Conservation (phyloP, 2,888 invertebrate species). For the Ptilodon capucinus region DNA sequence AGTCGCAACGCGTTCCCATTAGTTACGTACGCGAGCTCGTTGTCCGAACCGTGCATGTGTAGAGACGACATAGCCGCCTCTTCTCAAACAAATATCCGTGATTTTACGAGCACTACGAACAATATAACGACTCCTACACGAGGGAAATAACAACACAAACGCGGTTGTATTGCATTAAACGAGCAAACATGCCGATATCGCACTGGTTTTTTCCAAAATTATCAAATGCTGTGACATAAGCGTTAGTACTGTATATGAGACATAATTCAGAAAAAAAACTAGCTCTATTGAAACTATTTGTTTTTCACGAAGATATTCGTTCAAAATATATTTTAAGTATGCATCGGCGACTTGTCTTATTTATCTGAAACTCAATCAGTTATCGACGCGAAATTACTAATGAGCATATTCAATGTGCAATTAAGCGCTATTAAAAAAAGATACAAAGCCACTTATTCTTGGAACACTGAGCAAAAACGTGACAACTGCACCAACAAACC, state of each 20-base stretch:
- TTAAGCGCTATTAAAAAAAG: slow-evolving; percentile 17
- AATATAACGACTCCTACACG: neutral
- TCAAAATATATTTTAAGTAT: slow-evolving; percentile 11
- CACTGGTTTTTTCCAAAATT: neutral
- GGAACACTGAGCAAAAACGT: slow-evolving; percentile 20
- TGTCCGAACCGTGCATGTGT: slow-evolving; percentile 16
- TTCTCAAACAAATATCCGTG: slow-evolving; percentile 9
- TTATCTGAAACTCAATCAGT: slow-evolving; percentile 12
- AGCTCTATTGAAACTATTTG: neutral
- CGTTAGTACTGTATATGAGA: too few species aligned
- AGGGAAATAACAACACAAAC: neutral
- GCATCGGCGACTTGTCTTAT: slow-evolving; percentile 8
- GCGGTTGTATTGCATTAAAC: neutral
- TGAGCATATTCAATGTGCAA: slow-evolving; percentile 21
- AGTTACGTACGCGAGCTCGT: slow-evolving; percentile 46
- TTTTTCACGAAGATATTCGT: neutral
- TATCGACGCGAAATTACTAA: slow-evolving; percentile 16
- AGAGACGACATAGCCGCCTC: slow-evolving; percentile 13
- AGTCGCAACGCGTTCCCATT: slow-evolving; percentile 55
- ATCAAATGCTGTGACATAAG: neutral
- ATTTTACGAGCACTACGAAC: slow-evolving; percentile 5
- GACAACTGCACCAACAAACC: slow-evolving; percentile 6
- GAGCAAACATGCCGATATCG: neutral
- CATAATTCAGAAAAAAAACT: neutral
- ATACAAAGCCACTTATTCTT: slow-evolving; percentile 12